A percentile compares a stretch with the other conserved stretches of the same genome.
Conservation (phyloP, 1,140 invertebrate species). For the Hyphantria cunea region DNA sequence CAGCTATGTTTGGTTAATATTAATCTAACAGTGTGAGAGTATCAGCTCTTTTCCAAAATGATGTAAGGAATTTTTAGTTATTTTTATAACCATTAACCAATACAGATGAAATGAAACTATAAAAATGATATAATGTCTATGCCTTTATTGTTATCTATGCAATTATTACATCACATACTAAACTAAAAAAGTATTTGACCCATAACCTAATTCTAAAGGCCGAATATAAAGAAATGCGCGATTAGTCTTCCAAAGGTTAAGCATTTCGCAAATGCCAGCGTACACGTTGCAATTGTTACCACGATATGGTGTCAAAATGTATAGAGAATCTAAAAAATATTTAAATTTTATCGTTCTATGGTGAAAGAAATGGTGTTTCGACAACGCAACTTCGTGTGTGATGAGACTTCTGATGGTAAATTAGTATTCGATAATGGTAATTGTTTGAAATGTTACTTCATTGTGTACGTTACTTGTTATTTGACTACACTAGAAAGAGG, state of each 20-base stretch:
- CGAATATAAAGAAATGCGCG: not conserved
- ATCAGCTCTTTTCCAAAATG: too few relatives aligned
- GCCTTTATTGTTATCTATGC: not conserved
- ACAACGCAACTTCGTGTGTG: not conserved
- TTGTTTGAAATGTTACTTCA: too few relatives aligned
- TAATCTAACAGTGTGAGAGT: too few relatives aligned
- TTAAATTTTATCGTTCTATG: not conserved
- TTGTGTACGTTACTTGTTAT: not conserved
- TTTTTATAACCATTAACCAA: too few relatives aligned
- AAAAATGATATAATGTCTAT: not conserved
- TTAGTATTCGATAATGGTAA: not conserved
- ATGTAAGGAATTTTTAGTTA: too few relatives aligned
- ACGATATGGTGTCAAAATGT: conserved; percentile 15
- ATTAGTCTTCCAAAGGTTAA: not conserved
- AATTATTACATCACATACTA: not conserved
- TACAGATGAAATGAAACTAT: too few relatives aligned
- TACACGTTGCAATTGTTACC: not conserved
- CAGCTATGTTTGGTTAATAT: too few relatives aligned
- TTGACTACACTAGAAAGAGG: not conserved
- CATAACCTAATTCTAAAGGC: conserved; percentile 1
- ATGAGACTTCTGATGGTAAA: not conserved
- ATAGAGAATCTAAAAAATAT: not conserved
- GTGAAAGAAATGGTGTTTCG: not conserved
- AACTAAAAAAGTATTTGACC: not conserved
- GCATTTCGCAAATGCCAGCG: conserved; percentile 17